Evolutionary conservation across 2,797 vertebrate species (phyloP).

Genomic region (Dendrocincla fuliginosa): DNA sequence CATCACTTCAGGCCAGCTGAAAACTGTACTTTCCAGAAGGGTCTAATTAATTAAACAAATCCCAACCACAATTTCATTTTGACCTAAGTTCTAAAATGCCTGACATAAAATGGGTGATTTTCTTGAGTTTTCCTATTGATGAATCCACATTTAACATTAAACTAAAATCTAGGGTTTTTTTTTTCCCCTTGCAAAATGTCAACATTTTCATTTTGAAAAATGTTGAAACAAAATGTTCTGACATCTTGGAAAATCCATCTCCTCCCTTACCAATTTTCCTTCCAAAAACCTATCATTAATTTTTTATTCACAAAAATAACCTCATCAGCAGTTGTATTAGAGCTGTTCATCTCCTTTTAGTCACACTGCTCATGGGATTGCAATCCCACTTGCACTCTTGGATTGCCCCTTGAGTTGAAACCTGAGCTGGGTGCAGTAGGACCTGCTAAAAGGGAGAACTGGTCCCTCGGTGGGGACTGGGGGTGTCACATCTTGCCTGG

Average conservation of each 20-base stretch:
- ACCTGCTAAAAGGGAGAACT: not conserved
- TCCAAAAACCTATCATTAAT: constrained; percentile 37
- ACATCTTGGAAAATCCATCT: constrained; percentile 42
- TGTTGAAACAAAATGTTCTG: constrained; percentile 57
- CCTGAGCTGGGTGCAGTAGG: not conserved
- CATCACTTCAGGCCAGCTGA: not conserved
- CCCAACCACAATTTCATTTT: not conserved
- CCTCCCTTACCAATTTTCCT: not conserved
- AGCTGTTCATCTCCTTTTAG: not conserved
- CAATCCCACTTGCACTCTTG: not conserved
- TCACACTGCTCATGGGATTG: not conserved
- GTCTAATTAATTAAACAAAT: constrained; percentile 21
- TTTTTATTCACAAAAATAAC: constrained; percentile 7
- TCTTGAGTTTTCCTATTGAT: not conserved
- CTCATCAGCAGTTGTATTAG: not conserved
- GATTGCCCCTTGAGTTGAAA: not conserved
- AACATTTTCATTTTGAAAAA: constrained; percentile 55
- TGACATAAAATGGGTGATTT: constrained; percentile 9
- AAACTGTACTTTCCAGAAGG: not conserved
- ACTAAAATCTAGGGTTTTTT: not conserved
- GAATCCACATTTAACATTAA: not conserved
- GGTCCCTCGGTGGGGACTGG: not conserved
- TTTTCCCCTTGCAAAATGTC: constrained; percentile 3
- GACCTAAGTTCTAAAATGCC: not conserved
- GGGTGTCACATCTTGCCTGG: not conserved